These are phyloP conservation scores for Andrena flavipes DNA, from an alignment of 2,888 invertebrate species.

Conservation along the genomic window DNA sequence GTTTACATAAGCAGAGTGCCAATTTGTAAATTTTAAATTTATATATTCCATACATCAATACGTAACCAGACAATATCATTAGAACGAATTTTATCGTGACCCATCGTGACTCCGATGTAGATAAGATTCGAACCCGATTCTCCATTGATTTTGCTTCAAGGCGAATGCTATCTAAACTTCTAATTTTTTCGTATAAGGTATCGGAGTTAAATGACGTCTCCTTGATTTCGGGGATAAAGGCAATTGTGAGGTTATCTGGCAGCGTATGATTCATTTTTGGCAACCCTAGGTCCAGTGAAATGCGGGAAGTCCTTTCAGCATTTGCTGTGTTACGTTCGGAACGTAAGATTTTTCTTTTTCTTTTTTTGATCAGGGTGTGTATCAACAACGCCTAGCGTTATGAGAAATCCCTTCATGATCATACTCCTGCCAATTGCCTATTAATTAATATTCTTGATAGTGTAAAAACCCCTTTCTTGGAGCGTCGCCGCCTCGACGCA, in stretches of 20 bases:
- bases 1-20: not conserved
- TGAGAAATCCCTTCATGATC: no score
- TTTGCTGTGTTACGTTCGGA: no score
- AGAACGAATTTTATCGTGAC: not conserved
- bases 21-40: not conserved
- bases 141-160: not conserved
- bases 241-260: not conserved
- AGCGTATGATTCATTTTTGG: not conserved
- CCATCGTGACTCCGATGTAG: not conserved
- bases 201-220: not conserved
- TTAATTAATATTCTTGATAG: no score
- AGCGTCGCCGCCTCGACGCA: no score
- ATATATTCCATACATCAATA: not conserved
- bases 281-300: not conserved
- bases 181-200: not conserved
- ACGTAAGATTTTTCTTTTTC: no score
- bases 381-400: no score
- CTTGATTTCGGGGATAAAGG: not conserved
- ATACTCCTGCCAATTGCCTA: no score
- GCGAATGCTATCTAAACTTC: not conserved
- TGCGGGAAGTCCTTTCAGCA: not conserved
- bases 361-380: no score
- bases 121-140: not conserved
- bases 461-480: no score
- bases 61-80: not conserved